Evolutionary conservation across 2,113 vertebrate genomes (phyloP).

Genomic region (Mormyrus iriodes): DNA sequence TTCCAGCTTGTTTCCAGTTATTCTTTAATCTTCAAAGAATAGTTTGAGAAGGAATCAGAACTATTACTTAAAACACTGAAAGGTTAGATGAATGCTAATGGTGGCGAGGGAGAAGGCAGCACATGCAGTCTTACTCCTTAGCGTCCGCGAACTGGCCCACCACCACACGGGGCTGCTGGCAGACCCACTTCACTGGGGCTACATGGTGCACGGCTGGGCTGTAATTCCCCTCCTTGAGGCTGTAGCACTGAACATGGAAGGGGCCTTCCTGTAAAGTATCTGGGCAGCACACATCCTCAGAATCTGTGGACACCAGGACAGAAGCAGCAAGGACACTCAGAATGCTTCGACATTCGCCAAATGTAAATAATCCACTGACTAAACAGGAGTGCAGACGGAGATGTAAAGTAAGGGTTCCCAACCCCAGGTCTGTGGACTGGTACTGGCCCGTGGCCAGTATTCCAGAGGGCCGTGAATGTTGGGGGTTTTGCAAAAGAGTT

Average conservation of each 20-base stretch:
- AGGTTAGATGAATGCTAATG: not conserved
- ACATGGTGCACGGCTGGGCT: slow-evolving; percentile 45
- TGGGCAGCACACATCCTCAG: slow-evolving; percentile 44
- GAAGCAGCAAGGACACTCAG: not conserved
- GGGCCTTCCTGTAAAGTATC: slow-evolving; percentile 26
- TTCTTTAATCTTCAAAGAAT: not conserved
- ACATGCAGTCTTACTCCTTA: slow-evolving; percentile 36
- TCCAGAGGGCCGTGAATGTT: not conserved
- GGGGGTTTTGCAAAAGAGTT: not conserved
- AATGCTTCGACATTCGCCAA: not conserved
- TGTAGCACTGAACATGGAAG: not conserved
- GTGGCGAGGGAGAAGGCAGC: not conserved
- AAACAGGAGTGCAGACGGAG: not conserved
- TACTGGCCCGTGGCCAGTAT: not conserved
- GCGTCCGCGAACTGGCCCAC: slow-evolving; percentile 55
- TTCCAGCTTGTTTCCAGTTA: not conserved
- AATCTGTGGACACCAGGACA: slow-evolving; percentile 37
- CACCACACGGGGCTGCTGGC: not conserved
- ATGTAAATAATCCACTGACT: not conserved
- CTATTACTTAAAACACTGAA: not conserved
- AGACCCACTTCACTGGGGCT: slow-evolving; percentile 38
- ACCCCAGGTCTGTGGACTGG: not conserved
- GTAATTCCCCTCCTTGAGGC: slow-evolving; percentile 33
- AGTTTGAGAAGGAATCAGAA: not conserved
- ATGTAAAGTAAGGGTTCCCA: not conserved